Evolutionary conservation across 2,113 vertebrate species (phyloP), one percentile per base, ranked within the genome.

Genomic region (Grus americana): DNA sequence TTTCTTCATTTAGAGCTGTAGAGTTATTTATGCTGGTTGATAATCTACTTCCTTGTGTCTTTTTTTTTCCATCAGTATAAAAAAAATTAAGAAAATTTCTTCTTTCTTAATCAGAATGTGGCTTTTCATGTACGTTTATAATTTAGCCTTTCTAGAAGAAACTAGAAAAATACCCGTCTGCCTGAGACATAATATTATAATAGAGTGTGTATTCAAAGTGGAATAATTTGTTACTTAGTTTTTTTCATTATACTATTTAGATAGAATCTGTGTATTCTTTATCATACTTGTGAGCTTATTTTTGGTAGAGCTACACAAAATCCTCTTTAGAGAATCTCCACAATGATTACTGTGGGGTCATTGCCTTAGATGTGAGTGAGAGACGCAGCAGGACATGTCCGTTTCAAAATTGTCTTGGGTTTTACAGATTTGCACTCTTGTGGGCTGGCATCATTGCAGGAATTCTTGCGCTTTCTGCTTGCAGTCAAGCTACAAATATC

Each of bases 371-470:
- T 50, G 38, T 42, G n/a, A 68, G 13, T 34, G 30, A 81, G 13
- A 75, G 12, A 46, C 46, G 24, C 3, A 52, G 32, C 12, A 40
- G n/a, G 1, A 1, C 1, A 1, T 32, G 1, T 16, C 16, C 9
- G 11, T 76, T 73, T 78, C 59, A 84, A 67, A 42, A 49, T 50
- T 67, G 67, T 14, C 7, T 82, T 75, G 5, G 6, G 6, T 42
- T 89, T 71, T 89, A 38, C 5, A 21, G 15, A 15, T 15, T 79
- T 59, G 2, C 3, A 52, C 4, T 76, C 23, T 38, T 32, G 13
- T 52, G 34, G 14, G 32, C 13, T 23, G 32, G 3, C 7, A 36
- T 34, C 30, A 36, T 14, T 61, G 23, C 44, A 73, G 34, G 17
- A 73, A 52, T 44, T 84, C 40, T 42, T 76, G 8, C 3, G 36